These are phyloP conservation scores for Nomia melanderi DNA, from an alignment of 1,140 invertebrate genomes.

Conservation along the genomic window DNA sequence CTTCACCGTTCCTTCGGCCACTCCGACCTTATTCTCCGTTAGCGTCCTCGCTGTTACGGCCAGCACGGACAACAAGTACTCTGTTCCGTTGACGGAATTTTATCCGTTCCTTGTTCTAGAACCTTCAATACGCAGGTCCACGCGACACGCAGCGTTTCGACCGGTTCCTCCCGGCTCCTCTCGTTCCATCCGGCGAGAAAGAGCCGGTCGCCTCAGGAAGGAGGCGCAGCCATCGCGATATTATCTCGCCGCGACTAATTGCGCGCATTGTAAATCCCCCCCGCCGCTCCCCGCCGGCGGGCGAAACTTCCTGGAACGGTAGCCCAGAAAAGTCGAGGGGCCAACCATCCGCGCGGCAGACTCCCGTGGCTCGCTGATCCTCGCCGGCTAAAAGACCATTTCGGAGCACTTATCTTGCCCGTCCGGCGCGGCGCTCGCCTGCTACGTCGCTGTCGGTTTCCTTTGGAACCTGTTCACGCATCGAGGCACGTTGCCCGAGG, in stretches of 20 bases:
- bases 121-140: not conserved
- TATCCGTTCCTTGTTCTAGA: not conserved
- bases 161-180: not conserved
- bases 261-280: constrained; percentile 58
- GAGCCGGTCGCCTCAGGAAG: not conserved
- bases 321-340: constrained; percentile 7
- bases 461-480: not conserved
- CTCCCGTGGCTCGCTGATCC: not conserved
- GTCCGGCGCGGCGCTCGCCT: not conserved
- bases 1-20: constrained; percentile 43
- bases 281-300: not conserved
- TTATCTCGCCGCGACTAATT: constrained; percentile 69
- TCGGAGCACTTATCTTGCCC: constrained; percentile 1
- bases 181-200: not conserved
- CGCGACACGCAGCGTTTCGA: not conserved
- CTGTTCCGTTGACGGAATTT: not conserved
- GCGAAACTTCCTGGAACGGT: constrained; percentile 37
- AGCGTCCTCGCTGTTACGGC: not conserved
- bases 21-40: not conserved
- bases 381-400: constrained; percentile 3
- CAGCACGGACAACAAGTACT: not conserved
- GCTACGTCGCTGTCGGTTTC: not conserved
- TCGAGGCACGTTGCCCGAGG: not conserved
- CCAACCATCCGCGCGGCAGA: not conserved
- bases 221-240: constrained; percentile 52